Evolutionary conservation across 2,113 vertebrate genomes (phyloP).

Genomic region (Noctilio leporinus): DNA sequence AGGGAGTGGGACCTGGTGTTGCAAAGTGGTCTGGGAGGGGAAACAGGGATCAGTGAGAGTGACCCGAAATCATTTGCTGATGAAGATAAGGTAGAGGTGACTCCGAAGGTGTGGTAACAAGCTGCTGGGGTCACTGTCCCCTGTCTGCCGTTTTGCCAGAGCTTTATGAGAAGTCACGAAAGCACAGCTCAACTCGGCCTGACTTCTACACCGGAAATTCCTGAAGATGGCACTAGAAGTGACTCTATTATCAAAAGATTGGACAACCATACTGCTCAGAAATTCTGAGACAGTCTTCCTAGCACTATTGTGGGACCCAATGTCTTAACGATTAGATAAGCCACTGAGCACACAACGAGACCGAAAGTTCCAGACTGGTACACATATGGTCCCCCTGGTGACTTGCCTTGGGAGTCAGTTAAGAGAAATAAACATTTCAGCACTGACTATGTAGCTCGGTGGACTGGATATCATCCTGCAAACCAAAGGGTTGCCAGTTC

Average conservation of each 20-base stretch:
- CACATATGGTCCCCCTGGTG: neutral
- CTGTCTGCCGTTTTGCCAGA: neutral
- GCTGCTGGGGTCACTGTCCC: too few species aligned
- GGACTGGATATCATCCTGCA: too few species aligned
- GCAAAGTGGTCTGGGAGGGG: neutral
- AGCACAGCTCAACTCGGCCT: too few species aligned
- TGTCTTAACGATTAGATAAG: neutral
- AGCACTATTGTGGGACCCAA: neutral
- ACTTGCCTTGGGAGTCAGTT: neutral
- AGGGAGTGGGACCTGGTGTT: neutral
- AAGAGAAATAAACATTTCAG: neutral
- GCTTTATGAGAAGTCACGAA: neutral
- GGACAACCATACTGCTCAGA: too few species aligned
- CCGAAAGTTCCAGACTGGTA: neutral
- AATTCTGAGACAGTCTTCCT: neutral
- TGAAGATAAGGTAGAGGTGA: neutral
- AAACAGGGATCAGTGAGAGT: neutral
- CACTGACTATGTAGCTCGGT: too few species aligned
- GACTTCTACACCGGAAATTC: neutral
- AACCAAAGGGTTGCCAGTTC: too few species aligned
- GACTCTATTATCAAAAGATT: neutral
- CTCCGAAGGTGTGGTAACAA: fast-evolving
- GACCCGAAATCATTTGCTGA: neutral
- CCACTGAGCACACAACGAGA: neutral
- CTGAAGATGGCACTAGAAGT: neutral